Conservation (phyloP, 2,888 invertebrate genomes). For the Agrilus mali region DNA sequence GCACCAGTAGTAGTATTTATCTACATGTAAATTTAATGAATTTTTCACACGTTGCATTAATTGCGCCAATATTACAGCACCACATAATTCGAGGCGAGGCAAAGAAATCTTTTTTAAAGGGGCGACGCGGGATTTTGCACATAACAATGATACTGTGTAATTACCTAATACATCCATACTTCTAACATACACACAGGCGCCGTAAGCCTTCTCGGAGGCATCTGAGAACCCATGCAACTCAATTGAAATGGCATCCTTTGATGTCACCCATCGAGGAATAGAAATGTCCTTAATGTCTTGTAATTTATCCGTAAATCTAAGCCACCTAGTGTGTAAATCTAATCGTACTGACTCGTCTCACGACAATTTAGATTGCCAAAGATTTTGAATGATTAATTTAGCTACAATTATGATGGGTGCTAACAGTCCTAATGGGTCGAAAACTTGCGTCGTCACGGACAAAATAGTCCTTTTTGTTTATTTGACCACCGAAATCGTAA, state of each 20-base stretch:
- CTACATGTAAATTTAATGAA: not conserved
- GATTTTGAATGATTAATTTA: too few relatives aligned
- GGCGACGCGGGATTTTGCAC: conserved; percentile 12
- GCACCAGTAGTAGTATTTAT: conserved; percentile 11
- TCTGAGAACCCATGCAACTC: conserved; percentile 8
- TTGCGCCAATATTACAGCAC: conserved; percentile 5
- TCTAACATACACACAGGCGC: conserved; percentile 9
- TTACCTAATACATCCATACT: not conserved
- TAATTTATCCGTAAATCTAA: too few relatives aligned
- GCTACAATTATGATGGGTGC: too few relatives aligned
- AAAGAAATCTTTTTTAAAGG: conserved; percentile 12
- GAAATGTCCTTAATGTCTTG: too few relatives aligned
- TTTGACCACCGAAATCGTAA: not conserved
- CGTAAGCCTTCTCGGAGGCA: conserved; percentile 9
- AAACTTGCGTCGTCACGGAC: too few relatives aligned
- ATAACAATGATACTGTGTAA: conserved; percentile 4
- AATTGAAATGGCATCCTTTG: not conserved
- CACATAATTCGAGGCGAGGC: conserved; percentile 12
- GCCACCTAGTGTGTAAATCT: too few relatives aligned
- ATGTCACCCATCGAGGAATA: not conserved
- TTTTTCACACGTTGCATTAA: conserved; percentile 2
- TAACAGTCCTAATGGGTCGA: too few relatives aligned
- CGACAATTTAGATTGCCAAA: too few relatives aligned
- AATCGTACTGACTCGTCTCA: too few relatives aligned
- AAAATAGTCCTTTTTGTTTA: conserved; percentile 6